A percentile compares a stretch with the other conserved stretches of the same genome.
These are phyloP conservation scores for Iselma pallidipennis DNA, from an alignment of 2,888 invertebrate species.

Conservation along the genomic window DNA sequence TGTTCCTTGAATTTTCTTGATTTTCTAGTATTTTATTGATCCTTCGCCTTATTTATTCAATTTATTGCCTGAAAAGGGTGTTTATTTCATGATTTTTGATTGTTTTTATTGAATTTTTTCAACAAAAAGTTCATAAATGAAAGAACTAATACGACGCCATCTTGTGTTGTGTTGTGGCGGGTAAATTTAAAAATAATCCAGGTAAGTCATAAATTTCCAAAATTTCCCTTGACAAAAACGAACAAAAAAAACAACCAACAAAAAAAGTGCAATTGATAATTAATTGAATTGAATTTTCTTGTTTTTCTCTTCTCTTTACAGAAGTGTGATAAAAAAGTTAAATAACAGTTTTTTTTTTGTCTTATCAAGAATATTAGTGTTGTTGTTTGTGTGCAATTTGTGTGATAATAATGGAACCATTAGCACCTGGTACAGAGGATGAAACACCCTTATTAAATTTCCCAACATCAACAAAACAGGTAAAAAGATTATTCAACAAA, in stretches of 20 bases:
- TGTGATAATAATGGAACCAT: constrained; percentile 44
- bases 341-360: too few relatives aligned
- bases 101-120: background rate
- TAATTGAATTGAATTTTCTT: constrained; percentile 5
- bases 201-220: background rate
- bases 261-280: background rate
- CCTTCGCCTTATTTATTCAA: background rate
- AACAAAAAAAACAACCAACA: background rate
- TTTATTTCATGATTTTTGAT: background rate
- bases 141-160: background rate
- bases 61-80: background rate
- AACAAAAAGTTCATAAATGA: background rate
- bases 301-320: constrained; percentile 23
- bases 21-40: background rate
- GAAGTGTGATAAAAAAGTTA: constrained; percentile 18
- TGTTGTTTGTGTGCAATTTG: constrained; percentile 22
- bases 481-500: constrained; percentile 31
- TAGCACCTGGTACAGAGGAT: constrained; percentile 51
- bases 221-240: too few relatives aligned
- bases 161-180: constrained; percentile 41
- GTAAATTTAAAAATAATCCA: constrained; percentile 30
- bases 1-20: background rate
- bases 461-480: constrained; percentile 44
- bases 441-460: constrained; percentile 39
- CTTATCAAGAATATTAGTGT: constrained; percentile 17